Percentiles rank a stretch among this genome's conserved stretches.
Conservation (phyloP, 1,140 invertebrate species). For the Phenacoccus solenopsis region DNA sequence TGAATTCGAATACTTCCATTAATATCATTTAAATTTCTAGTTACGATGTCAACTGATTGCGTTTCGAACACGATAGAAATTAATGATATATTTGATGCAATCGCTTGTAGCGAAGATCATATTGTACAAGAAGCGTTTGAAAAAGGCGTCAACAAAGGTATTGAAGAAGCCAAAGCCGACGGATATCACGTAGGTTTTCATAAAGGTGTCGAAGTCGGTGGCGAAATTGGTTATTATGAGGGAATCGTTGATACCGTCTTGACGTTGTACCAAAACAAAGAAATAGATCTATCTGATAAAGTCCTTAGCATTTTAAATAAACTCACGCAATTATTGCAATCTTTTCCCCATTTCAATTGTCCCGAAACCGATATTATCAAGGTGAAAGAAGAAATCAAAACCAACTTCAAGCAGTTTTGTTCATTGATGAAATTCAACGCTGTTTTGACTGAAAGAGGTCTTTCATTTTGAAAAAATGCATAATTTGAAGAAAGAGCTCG, state of each 20-base stretch:
- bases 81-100: slow-evolving; percentile 27
- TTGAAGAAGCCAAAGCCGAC: slow-evolving; percentile 28
- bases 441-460: slow-evolving; percentile 21
- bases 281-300: slow-evolving; percentile 23
- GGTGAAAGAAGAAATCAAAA: slow-evolving; percentile 27
- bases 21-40: no score
- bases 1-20: no score
- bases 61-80: not conserved
- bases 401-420: slow-evolving; percentile 31
- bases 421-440: slow-evolving; percentile 29
- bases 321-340: slow-evolving; percentile 26
- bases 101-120: slow-evolving; percentile 29
- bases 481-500: slow-evolving; percentile 33
- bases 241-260: slow-evolving; percentile 22
- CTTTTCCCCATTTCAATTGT: slow-evolving; percentile 29
- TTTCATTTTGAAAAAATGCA: slow-evolving; percentile 22
- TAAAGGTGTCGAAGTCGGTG: slow-evolving; percentile 31
- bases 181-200: slow-evolving; percentile 33
- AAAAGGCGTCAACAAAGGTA: slow-evolving; percentile 30
- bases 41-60: not conserved
- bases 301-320: slow-evolving; percentile 24
- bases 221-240: slow-evolving; percentile 32
- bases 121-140: slow-evolving; percentile 24
- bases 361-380: slow-evolving; percentile 28
- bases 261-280: slow-evolving; percentile 9